Percentiles rank a stretch among this genome's conserved stretches.
phyloP scores from a whole-genome alignment of 2,797 vertebrate species.

The Mormyrops boulengeri region DNA sequence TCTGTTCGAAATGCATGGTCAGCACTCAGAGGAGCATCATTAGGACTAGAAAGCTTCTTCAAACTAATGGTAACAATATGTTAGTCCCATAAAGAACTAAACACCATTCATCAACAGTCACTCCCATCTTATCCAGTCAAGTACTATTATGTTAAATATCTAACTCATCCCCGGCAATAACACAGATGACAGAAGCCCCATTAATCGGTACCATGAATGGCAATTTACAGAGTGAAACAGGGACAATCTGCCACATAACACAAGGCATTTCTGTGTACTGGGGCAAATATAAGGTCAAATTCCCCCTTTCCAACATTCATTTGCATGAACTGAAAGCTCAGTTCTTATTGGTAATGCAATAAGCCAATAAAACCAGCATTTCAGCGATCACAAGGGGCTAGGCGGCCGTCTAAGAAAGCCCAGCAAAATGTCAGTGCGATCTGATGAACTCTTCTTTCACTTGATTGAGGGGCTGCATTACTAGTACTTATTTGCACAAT shows the following conservation, averaged over 20 bases:
- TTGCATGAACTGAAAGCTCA: background rate
- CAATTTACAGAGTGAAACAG: background rate
- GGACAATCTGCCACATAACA: background rate
- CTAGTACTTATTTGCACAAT: background rate
- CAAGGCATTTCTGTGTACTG: background rate
- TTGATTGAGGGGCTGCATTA: background rate
- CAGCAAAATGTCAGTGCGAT: background rate
- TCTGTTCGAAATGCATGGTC: background rate
- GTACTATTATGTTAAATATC: background rate
- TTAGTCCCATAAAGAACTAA: background rate
- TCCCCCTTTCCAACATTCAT: background rate
- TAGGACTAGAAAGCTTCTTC: background rate
- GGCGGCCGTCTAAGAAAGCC: background rate
- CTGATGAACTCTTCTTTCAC: background rate
- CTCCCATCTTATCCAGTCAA: background rate
- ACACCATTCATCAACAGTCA: conserved; percentile 1
- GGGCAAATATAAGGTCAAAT: background rate
- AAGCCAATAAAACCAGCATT: background rate
- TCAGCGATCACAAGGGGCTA: background rate
- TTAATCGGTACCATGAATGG: background rate
- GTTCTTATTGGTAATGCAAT: background rate
- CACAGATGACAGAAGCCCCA: background rate
- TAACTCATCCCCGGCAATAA: background rate
- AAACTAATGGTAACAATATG: background rate
- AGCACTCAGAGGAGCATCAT: background rate